Evolutionary conservation across 2,888 invertebrate genomes (phyloP), one percentile per base, ranked within the genome.

Genomic region (Nomada fucata): DNA sequence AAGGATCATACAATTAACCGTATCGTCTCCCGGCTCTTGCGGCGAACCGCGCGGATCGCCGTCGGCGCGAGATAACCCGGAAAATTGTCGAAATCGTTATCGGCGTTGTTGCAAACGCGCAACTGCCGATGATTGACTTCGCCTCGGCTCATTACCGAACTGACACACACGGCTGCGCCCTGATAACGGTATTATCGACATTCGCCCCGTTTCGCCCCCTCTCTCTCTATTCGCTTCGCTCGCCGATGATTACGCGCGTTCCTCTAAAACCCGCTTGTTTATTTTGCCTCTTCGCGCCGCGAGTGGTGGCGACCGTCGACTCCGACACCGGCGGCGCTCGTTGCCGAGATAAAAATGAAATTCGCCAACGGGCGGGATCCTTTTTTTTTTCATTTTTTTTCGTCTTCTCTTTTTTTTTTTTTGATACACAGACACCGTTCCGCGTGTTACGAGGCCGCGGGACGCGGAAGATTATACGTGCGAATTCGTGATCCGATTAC

Each of bases 151-250:
- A 88, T 88, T 89, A 89, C 82, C 74, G 70, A 82, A 67, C 74
- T 78, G 82, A 79, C 77, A 74, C 86, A 83, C 88, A 70, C 79
- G 72, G 82, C 55, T 67, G 52, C 65, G 75, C 61, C 20, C 82
- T 65, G 84, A 89, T 88, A 87, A 89, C 78, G 70, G 78, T 63
- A 82, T 89, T 89, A 86, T 85, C 80, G 83, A 75, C 82, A 85
- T 76, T 82, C 61, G 69, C 53, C 55, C 59, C 63, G 67, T 75
- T 87, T 74, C 47, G 53, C 59, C 20, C 67, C 42, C 36, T 13
- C 53, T 11, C 36, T 13, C 53, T 11, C 42, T 57, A 11, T 68
- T 26, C 23, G 47, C 47, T 9, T 7, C 10, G 11, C 20, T 5
- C n/a, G 9, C n/a, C 53, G 57, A 61, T 36, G 36, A 59, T 69